Conservation (phyloP, 2,888 invertebrate species). For the Drosophila pseudotakahashii region DNA sequence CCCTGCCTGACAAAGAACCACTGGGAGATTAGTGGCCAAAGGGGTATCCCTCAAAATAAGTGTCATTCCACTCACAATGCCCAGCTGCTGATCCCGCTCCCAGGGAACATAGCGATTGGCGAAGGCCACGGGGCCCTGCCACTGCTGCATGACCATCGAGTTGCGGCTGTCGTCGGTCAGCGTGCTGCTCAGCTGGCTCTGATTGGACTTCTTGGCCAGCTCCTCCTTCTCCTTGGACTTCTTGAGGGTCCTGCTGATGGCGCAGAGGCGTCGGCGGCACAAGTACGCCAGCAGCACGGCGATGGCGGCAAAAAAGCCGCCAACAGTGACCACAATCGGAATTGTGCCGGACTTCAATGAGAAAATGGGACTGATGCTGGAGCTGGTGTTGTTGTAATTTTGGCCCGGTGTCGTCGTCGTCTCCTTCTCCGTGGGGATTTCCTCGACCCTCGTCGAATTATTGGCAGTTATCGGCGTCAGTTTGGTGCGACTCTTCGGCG, state of each 20-base stretch:
- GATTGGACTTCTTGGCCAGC: slow-evolving; percentile 87
- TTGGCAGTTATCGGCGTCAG: slow-evolving; percentile 73
- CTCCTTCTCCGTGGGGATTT: slow-evolving; percentile 19
- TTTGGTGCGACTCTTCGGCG: slow-evolving; percentile 74
- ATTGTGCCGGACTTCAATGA: slow-evolving; percentile 87
- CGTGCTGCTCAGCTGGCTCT: slow-evolving; percentile 81
- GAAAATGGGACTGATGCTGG: slow-evolving; percentile 40
- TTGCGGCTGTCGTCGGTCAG: slow-evolving; percentile 83
- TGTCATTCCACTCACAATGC: slow-evolving; percentile 56
- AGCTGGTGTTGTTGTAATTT: slow-evolving; percentile 21
- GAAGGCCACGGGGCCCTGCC: slow-evolving; percentile 92
- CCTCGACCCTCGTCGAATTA: slow-evolving; percentile 38
- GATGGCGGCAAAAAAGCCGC: slow-evolving; percentile 88
- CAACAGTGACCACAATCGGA: slow-evolving; percentile 88
- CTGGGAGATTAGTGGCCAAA: neutral
- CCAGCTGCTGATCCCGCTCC: slow-evolving; percentile 87
- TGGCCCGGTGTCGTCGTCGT: slow-evolving; percentile 21
- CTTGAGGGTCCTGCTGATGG: slow-evolving; percentile 86
- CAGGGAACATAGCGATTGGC: slow-evolving; percentile 94
- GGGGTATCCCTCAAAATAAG: neutral
- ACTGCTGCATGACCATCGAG: slow-evolving; percentile 89
- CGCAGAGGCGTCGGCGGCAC: slow-evolving; percentile 89
- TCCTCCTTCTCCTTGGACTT: slow-evolving; percentile 88
- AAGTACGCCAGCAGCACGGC: slow-evolving; percentile 88
- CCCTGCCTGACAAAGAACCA: neutral